Evolutionary conservation across 1,140 invertebrate species (phyloP).

Genomic region (Lucilia sericata): DNA sequence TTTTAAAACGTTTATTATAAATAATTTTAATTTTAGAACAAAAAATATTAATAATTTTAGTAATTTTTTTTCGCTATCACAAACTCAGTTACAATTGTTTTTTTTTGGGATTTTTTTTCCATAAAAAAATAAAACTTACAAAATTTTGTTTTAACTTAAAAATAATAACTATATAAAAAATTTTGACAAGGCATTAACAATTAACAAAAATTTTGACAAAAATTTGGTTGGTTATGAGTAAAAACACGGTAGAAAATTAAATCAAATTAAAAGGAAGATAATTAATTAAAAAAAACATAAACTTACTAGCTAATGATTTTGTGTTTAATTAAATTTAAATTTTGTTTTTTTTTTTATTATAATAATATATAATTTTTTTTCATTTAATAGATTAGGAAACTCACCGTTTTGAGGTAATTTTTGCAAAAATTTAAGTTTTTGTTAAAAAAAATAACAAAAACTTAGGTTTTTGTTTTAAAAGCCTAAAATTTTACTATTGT

Average conservation of each 20-base stretch:
- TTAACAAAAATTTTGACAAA: conserved; percentile 45
- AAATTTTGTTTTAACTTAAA: conserved; percentile 42
- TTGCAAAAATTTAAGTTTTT: conserved; percentile 33
- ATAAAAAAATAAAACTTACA: conserved; percentile 34
- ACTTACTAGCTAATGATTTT: background rate
- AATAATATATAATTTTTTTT: conserved; percentile 37
- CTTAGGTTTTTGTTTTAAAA: conserved; percentile 55
- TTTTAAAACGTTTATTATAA: conserved; percentile 28
- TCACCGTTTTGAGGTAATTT: conserved; percentile 54
- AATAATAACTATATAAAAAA: conserved; percentile 36
- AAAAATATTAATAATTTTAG: conserved; percentile 8
- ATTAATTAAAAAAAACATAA: conserved; percentile 2
- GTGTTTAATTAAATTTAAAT: background rate
- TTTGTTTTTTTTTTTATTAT: conserved; percentile 43
- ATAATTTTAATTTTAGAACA: background rate
- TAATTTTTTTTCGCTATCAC: conserved; percentile 55
- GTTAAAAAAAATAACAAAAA: conserved; percentile 54
- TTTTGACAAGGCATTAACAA: conserved; percentile 49
- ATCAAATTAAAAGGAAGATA: background rate
- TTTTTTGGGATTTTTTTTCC: conserved; percentile 18
- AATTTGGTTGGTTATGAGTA: background rate
- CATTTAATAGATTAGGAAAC: conserved; percentile 63
- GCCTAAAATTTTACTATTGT: conserved; percentile 66
- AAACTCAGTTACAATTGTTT: conserved; percentile 68
- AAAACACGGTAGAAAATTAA: background rate